A percentile compares a stretch with the other conserved stretches of the same genome.
These are phyloP conservation scores for Ancistrus triradiatus DNA, from an alignment of 2,113 vertebrate genomes.

Conservation along the genomic window DNA sequence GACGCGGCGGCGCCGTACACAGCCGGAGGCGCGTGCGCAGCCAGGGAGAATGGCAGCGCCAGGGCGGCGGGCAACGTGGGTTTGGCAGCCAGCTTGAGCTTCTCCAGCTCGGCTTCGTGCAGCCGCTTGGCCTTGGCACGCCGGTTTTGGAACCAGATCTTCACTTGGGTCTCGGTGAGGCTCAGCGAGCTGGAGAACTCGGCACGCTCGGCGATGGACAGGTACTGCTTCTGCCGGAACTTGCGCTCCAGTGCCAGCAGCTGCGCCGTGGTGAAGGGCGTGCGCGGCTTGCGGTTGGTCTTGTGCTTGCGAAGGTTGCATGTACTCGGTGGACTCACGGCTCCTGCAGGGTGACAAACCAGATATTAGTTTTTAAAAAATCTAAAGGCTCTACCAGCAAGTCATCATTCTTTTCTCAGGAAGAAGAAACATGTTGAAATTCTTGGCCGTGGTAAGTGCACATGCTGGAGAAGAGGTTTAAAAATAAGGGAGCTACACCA, in stretches of 20 bases:
- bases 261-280: constrained; percentile 80
- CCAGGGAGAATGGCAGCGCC: constrained; percentile 73
- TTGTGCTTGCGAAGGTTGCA: constrained; percentile 76
- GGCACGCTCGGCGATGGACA: constrained; percentile 75
- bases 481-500: no score
- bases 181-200: constrained; percentile 77
- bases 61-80: constrained; percentile 73
- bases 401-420: no score
- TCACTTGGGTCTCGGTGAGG: constrained; percentile 81
- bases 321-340: constrained; percentile 58
- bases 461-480: no score
- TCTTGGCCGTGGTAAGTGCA: no score
- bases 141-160: constrained; percentile 84
- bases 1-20: constrained; percentile 59
- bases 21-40: constrained; percentile 65
- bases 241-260: constrained; percentile 79
- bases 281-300: constrained; percentile 81
- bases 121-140: constrained; percentile 80
- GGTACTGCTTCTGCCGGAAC: constrained; percentile 80
- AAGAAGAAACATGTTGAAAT: no score
- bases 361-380: constrained; percentile 12
- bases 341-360: constrained; percentile 43
- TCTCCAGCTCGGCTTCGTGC: constrained; percentile 80
- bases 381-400: no score
- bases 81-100: constrained; percentile 75